Evolutionary conservation across 2,888 invertebrate genomes (phyloP).

Genomic region (Agonopterix alstromeriana): DNA sequence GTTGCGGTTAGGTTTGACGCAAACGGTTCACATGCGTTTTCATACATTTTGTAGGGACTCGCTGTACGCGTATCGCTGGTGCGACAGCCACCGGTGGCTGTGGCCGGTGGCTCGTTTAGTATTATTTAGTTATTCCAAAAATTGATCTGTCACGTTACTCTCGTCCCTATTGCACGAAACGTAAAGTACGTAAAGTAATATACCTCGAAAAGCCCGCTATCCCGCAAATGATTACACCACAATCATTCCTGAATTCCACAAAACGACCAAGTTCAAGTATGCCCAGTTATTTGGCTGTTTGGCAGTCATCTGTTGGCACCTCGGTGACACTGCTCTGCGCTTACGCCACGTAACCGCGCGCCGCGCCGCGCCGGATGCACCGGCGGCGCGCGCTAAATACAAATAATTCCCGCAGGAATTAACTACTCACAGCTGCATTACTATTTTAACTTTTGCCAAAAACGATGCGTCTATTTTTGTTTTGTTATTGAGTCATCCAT

Average conservation of each 20-base stretch:
- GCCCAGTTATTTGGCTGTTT: slow-evolving; percentile 25
- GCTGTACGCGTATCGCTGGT: no score
- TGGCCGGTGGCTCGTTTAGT: no score
- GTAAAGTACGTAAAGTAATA: no score
- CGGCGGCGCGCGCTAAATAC: slow-evolving; percentile 20
- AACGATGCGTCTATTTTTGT: not conserved
- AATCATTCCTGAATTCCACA: not conserved
- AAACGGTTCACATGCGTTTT: no score
- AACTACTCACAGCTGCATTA: slow-evolving; percentile 32
- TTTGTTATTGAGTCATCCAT: not conserved
- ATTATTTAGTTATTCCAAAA: no score
- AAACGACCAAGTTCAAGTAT: slow-evolving; percentile 21
- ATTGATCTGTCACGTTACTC: no score
- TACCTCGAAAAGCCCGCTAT: no score
- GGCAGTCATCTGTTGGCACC: slow-evolving; percentile 47
- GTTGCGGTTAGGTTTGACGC: no score
- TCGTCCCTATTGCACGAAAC: no score
- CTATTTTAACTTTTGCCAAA: slow-evolving; percentile 19
- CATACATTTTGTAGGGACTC: no score
- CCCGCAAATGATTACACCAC: no score
- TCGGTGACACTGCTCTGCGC: slow-evolving; percentile 22
- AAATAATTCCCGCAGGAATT: slow-evolving; percentile 32
- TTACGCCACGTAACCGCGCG: slow-evolving; percentile 37
- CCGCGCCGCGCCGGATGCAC: slow-evolving; percentile 11
- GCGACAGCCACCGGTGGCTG: no score